A percentile compares a stretch with the other conserved stretches of the same genome.
Conservation (phyloP, 2,888 invertebrate species). For the Meiosimyza decipiens region DNA sequence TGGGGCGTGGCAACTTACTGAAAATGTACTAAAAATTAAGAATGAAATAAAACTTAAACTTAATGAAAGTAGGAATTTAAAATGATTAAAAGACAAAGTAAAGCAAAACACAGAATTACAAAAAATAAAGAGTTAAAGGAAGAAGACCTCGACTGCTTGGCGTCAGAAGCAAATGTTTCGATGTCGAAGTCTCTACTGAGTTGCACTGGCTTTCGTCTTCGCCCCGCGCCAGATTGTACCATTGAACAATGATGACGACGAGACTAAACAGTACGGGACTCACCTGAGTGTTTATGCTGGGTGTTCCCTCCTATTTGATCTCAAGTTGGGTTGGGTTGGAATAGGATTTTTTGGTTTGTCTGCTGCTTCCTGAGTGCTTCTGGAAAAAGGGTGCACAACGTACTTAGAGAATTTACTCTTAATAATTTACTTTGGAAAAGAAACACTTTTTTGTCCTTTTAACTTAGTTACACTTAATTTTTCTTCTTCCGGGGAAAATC, state of each 20-base stretch:
- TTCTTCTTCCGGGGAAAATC: slow-evolving; percentile 21
- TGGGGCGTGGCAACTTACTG: too few relatives aligned
- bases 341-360: neutral
- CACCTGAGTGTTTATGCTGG: slow-evolving; percentile 16
- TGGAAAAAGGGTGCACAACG: too few relatives aligned
- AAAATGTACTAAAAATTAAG: too few relatives aligned
- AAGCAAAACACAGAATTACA: slow-evolving; percentile 7
- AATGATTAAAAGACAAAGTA: slow-evolving; percentile 9
- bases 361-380: neutral
- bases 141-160: slow-evolving; percentile 15
- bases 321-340: neutral
- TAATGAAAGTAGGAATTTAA: neutral
- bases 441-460: neutral
- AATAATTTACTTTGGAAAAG: slow-evolving; percentile 2
- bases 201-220: neutral
- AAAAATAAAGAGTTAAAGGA: neutral
- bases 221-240: neutral
- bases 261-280: neutral
- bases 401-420: neutral
- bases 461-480: slow-evolving; percentile 4
- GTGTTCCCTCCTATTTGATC: neutral
- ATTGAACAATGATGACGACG: neutral
- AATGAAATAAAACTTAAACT: neutral
- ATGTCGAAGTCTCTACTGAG: slow-evolving; percentile 21
- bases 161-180: slow-evolving; percentile 3